Base-by-base conservation (phyloP, 2,888 invertebrate genomes). In the Cotesia congregata region DNA sequence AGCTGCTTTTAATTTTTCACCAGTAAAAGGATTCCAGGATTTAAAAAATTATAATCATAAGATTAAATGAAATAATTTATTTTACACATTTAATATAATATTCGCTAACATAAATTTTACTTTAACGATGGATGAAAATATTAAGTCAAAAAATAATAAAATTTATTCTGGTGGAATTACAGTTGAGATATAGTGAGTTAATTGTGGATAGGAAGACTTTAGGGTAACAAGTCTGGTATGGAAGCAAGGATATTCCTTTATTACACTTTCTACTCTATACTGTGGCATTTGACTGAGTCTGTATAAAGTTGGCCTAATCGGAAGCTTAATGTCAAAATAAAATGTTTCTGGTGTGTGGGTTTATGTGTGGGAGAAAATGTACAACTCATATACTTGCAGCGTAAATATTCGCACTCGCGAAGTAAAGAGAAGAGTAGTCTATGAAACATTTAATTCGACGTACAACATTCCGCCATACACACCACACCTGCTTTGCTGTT, bases 381-480 rank as follows among this genome's bases (percentile, higher is more conserved):
- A 12, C 50, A 50, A 50, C 12, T 50, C 67, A 76, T 68, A 69
- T 74, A 77, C 65, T 72, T 62, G 50, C 20, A 17, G 77, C 79
- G 79, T 72, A 77, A 81, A 85, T 83, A 83, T 83, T 84, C 82
- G 80, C 76, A 78, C 65, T 65, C 30, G 79, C 41, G 65, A 39
- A 67, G 68, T 69, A 17, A 67, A 72, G 70, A 68, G 50, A 65
- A 72, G 9, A 30, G 20, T 74, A 74, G 76, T 77, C 80, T 80
- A 83, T 84, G 86, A 85, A 86, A 86, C 87, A 86, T 88, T 88
- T 86, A 86, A 86, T 86, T 83, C 82, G 80, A 84, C 82, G 80
- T 81, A 82, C 82, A 81, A 81, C 80, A 77, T 77, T 75, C 80
- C 76, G 75, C 78, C 71, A 71, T 73, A 75, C 75, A 77, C 70